Evolutionary conservation across 1,140 invertebrate species (phyloP).

Genomic region (Acromyrmex heyeri): DNA sequence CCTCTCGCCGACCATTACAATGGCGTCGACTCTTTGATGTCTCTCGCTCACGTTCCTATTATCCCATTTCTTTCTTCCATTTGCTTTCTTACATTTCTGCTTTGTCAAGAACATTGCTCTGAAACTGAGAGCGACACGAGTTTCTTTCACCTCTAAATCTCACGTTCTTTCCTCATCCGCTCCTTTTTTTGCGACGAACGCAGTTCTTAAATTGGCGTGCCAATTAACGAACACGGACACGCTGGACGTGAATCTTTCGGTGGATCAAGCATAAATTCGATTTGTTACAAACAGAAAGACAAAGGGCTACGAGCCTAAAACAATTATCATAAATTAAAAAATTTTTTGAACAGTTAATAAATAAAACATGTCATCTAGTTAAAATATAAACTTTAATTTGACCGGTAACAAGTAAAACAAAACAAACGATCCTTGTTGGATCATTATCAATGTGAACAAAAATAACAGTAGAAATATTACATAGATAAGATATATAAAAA

Average conservation of each 20-base stretch:
- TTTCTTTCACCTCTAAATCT: constrained; percentile 53
- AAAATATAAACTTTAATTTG: too few species aligned
- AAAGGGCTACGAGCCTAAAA: too few species aligned
- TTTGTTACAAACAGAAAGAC: neutral
- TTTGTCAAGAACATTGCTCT: constrained; percentile 61
- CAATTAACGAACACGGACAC: constrained; percentile 44
- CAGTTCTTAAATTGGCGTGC: constrained; percentile 20
- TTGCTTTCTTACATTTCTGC: constrained; percentile 54
- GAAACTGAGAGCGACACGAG: constrained; percentile 61
- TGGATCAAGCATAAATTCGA: neutral
- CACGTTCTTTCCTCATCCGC: constrained; percentile 32
- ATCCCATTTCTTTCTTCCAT: neutral
- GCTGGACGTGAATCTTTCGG: neutral
- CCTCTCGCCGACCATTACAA: constrained; percentile 50
- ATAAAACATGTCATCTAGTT: too few species aligned
- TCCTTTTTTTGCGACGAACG: constrained; percentile 5
- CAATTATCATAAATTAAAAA: too few species aligned
- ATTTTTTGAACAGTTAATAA: too few species aligned
- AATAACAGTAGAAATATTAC: too few species aligned
- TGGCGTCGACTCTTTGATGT: constrained; percentile 55
- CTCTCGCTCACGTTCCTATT: constrained; percentile 13
- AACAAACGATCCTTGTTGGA: too few species aligned
- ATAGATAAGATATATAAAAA: too few species aligned
- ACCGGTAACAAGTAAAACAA: too few species aligned
- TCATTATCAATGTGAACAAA: too few species aligned